phyloP scores from a whole-genome alignment of 2,888 invertebrate species.

The Nemoura dubitans region DNA sequence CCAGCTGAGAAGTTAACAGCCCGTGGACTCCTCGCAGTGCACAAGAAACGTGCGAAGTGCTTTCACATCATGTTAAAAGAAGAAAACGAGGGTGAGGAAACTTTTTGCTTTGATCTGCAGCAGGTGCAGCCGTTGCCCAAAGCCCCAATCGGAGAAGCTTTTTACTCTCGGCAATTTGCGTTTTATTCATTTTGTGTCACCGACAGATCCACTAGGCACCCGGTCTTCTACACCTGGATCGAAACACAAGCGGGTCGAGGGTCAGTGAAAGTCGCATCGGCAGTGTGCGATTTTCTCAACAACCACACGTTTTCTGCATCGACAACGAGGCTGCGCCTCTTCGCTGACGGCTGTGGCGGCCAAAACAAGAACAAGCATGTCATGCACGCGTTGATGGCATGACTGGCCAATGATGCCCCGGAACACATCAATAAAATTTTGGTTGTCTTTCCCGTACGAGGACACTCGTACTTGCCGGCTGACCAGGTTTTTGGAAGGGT shows the following conservation, averaged over 20 bases:
- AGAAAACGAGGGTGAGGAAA: not conserved
- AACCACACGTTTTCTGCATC: not conserved
- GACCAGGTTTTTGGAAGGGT: slow-evolving; percentile 34
- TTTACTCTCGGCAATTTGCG: too few species aligned
- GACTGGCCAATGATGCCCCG: slow-evolving; percentile 29
- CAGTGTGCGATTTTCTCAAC: slow-evolving; percentile 29
- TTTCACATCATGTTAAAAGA: not conserved
- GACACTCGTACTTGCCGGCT: slow-evolving; percentile 40
- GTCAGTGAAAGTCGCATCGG: slow-evolving; percentile 29
- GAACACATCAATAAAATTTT: slow-evolving; percentile 16
- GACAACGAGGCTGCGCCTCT: slow-evolving; percentile 23
- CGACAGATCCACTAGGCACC: not conserved
- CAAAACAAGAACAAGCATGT: slow-evolving; percentile 17
- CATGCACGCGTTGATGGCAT: slow-evolving; percentile 23
- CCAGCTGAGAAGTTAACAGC: not conserved
- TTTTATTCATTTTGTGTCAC: slow-evolving; percentile 19
- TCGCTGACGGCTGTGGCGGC: slow-evolving; percentile 25
- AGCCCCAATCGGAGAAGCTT: too few species aligned
- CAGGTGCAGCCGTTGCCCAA: too few species aligned
- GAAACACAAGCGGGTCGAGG: slow-evolving; percentile 31
- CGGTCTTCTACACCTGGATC: slow-evolving; percentile 27
- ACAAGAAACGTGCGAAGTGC: slow-evolving; percentile 3
- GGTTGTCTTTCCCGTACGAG: too few species aligned
- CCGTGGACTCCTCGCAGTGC: not conserved
- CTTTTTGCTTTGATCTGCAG: too few species aligned